Conservation (phyloP, 2,113 vertebrate species). For the Edolisoma coerulescens region DNA sequence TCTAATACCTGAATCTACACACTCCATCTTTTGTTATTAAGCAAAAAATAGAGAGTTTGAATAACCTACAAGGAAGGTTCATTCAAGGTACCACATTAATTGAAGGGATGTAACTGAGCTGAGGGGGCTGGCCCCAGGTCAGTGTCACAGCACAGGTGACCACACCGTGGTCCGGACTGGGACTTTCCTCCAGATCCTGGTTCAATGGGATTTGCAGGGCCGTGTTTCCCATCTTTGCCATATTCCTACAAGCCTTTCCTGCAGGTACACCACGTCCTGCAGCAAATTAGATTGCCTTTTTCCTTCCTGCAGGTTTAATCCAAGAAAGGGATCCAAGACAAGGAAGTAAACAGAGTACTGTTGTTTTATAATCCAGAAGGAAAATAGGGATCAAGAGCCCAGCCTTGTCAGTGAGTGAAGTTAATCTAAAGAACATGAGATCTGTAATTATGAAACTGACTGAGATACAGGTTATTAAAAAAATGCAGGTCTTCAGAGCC, state of each 20-base stretch:
- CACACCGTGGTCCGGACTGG: fast-evolving
- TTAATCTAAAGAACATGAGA: background rate
- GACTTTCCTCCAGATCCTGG: background rate
- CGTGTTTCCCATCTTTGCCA: fast-evolving
- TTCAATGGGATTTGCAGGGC: background rate
- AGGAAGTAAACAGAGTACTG: background rate
- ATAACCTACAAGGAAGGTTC: background rate
- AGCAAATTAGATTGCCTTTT: background rate
- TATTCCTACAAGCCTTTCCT: background rate
- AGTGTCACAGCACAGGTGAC: background rate
- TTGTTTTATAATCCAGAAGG: background rate
- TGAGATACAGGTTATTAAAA: background rate
- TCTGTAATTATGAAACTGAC: background rate
- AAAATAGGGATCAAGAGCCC: background rate
- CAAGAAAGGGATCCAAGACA: background rate
- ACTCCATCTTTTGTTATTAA: constrained; percentile 9
- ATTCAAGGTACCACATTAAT: too few relatives aligned
- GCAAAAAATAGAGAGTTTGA: background rate
- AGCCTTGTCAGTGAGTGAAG: background rate
- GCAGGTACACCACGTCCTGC: background rate
- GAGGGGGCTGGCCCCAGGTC: background rate
- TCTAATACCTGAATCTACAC: constrained; percentile 2
- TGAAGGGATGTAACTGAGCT: background rate
- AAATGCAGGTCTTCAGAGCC: background rate
- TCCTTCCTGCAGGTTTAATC: constrained; percentile 2